Evolutionary conservation across 2,888 invertebrate genomes (phyloP), one percentile per base, ranked within the genome.

Genomic region (Zygothrica quintamaculata): DNA sequence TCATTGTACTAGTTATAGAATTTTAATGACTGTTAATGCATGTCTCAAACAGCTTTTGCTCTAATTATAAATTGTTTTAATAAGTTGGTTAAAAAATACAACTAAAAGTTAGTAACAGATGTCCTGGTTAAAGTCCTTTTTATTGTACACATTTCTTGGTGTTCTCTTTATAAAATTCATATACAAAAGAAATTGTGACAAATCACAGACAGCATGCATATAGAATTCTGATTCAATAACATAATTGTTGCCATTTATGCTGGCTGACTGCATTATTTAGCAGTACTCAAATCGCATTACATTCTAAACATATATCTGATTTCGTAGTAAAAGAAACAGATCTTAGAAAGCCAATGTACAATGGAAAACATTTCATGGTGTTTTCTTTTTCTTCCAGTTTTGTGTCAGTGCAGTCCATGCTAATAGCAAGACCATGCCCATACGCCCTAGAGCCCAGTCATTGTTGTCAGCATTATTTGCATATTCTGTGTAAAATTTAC

Each of bases 381-480:
- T n/a, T n/a, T n/a, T n/a, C n/a, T n/a, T n/a, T n/a, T n/a, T n/a
- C n/a, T n/a, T n/a, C n/a, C n/a, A n/a, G n/a, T 60, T 68, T 47
- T 58, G 44, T 65, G 73, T 66, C 70, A 66, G 56, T 77, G 79
- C 78, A 75, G 75, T 69, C 73, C 51, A 55, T 74, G 65, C 68
- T 82, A 77, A 82, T 82, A 72, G 72, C 62, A 60, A 50, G 47
- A 42, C 36, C 59, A 66, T 34, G 43, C 55, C 55, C 55, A 40
- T 11, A 34, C 6, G 11, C 40, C 26, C 42, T 53, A 36, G 40
- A 26, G 56, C 36, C 50, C 25, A 67, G 67, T 85, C 77, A 71
- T 85, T 84, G 77, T 84, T 77, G 84, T 77, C 70, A 70, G 77
- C 81, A 69, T 77, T 84, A 82, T 82, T 85, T 87, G 78, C 85